These are phyloP conservation scores for Ursus arctos DNA, from an alignment of 2,113 vertebrate species.

Conservation along the genomic window DNA sequence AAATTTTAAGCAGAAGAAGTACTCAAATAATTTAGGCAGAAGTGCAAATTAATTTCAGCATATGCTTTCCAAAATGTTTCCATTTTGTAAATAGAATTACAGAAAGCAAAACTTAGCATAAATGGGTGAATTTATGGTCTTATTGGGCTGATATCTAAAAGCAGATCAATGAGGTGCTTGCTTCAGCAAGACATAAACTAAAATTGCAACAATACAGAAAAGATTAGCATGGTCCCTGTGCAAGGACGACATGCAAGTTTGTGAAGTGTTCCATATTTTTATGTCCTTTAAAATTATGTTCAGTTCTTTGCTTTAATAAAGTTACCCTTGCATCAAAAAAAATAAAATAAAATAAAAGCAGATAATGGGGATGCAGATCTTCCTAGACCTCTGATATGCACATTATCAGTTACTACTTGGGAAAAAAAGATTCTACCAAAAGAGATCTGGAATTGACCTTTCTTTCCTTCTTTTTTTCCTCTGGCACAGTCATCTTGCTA, in stretches of 20 bases:
- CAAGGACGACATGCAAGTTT: not conserved
- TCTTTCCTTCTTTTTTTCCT: not conserved
- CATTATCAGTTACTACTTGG: not conserved
- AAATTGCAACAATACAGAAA: not conserved
- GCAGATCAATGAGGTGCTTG: not conserved
- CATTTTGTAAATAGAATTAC: slow-evolving; percentile 13
- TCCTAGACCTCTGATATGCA: not conserved
- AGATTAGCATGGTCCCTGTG: not conserved
- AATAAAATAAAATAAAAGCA: not conserved
- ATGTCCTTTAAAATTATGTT: slow-evolving; percentile 34
- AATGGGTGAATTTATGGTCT: not conserved
- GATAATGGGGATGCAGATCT: not conserved
- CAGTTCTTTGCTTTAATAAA: slow-evolving; percentile 60
- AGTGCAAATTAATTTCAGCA: not conserved
- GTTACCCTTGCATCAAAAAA: not conserved
- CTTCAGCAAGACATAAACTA: not conserved
- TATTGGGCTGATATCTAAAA: not conserved
- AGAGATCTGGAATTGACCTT: not conserved
- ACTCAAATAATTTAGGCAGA: slow-evolving; percentile 3
- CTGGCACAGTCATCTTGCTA: not conserved
- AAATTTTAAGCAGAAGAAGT: not conserved
- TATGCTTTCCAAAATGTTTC: not conserved
- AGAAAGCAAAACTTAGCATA: not conserved
- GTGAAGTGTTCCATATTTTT: not conserved
- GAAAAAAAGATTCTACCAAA: slow-evolving; percentile 18